These are phyloP conservation scores for Rhizomys pruinosus DNA, from an alignment of 2,113 vertebrate genomes.

Conservation along the genomic window DNA sequence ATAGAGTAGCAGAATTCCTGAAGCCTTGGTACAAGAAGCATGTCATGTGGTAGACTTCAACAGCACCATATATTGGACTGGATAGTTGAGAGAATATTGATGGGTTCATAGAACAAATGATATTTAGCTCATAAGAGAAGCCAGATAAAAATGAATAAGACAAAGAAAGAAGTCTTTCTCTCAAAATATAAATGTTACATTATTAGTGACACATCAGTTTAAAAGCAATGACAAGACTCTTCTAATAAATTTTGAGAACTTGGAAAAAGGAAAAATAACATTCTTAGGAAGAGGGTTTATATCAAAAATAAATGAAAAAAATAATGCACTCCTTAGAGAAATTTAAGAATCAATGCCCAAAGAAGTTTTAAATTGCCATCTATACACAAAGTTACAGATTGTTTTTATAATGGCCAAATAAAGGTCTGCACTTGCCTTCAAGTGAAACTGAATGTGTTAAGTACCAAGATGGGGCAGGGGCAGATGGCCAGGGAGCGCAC, in stretches of 20 bases:
- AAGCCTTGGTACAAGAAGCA: neutral
- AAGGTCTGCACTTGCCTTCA: neutral
- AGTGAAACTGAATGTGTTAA: neutral
- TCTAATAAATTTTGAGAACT: slow-evolving; percentile 10
- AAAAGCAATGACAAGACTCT: slow-evolving; percentile 42
- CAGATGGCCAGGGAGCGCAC: neutral
- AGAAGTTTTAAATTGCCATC: slow-evolving; percentile 4
- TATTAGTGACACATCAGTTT: neutral
- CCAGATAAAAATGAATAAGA: neutral
- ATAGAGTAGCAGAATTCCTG: neutral
- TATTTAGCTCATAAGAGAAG: neutral
- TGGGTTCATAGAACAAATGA: neutral
- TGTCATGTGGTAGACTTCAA: neutral
- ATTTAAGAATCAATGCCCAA: neutral
- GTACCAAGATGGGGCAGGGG: too few relatives aligned
- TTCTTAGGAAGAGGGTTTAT: neutral
- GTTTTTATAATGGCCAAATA: neutral
- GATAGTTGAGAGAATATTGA: neutral
- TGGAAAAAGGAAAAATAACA: slow-evolving; percentile 21
- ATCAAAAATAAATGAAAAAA: slow-evolving; percentile 26
- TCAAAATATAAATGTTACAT: slow-evolving; percentile 32
- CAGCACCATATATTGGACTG: neutral
- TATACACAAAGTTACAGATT: neutral
- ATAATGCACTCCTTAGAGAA: neutral
- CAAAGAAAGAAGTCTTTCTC: neutral